Evolutionary conservation across 1,140 invertebrate genomes (phyloP).

Genomic region (Musca domestica): DNA sequence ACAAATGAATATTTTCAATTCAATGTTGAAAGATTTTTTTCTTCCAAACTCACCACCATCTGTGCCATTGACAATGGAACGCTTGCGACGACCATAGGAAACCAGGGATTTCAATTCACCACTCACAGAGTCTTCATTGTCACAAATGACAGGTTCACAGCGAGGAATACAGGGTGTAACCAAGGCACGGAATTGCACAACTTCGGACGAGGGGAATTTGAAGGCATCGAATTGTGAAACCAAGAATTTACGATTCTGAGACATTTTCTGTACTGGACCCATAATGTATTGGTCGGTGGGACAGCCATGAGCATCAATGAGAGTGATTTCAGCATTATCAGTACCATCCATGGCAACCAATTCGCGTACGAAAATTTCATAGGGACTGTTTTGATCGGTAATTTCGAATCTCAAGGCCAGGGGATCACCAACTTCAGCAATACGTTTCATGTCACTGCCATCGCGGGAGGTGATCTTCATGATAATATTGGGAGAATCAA

Average conservation of each 20-base stretch:
- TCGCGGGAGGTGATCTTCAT: slow-evolving; percentile 90
- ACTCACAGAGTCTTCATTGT: slow-evolving; percentile 77
- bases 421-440: slow-evolving; percentile 85
- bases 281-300: slow-evolving; percentile 91
- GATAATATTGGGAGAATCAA: slow-evolving; percentile 88
- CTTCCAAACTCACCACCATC: slow-evolving; percentile 20
- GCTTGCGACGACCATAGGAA: slow-evolving; percentile 62
- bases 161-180: slow-evolving; percentile 90
- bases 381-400: slow-evolving; percentile 84
- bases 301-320: slow-evolving; percentile 88
- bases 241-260: slow-evolving; percentile 70
- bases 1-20: background rate
- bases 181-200: slow-evolving; percentile 89
- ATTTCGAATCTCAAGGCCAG: slow-evolving; percentile 89
- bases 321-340: slow-evolving; percentile 85
- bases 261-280: slow-evolving; percentile 83
- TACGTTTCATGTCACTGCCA: slow-evolving; percentile 71
- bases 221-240: slow-evolving; percentile 93
- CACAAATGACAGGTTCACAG: slow-evolving; percentile 87
- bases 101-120: slow-evolving; percentile 64
- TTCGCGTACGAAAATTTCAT: slow-evolving; percentile 92
- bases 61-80: slow-evolving; percentile 42
- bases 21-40: background rate
- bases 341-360: slow-evolving; percentile 91
- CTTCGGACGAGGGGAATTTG: slow-evolving; percentile 91